Base-by-base conservation (phyloP, 2,113 vertebrate genomes). In the Erpornis zantholeuca region DNA sequence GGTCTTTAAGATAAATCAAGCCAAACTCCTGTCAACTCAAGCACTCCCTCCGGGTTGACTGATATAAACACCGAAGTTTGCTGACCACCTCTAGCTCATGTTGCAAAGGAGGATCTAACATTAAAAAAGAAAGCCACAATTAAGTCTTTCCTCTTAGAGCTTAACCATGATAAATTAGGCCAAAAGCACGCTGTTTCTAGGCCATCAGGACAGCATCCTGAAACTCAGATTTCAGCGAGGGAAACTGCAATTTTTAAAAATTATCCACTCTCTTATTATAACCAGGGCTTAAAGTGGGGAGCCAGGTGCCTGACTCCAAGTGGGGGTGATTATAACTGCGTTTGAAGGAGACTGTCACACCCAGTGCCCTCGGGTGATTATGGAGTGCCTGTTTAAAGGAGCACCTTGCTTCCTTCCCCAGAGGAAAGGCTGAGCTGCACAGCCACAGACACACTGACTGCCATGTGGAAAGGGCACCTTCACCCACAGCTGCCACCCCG, bases 1-100 rank as follows among this genome's bases (percentile, higher is more conserved):
- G 49, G 40, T 77, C 72, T 78, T 88, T 36, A 64, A 66, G 80
- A 75, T 85, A 50, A 92, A 90, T 82, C 72, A 90, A 95, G 61
- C 44, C 82, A 93, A 88, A 24, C 36, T 82, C 72, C 90, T 82
- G 56, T 49, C 85, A 97, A 2, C 36, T 82, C 64, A 96, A 96
- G 80, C 56, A 69, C 60, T 93, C 96, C 94, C 92, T 71, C 82
- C 9, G 72, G 93, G 66, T 90, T 3, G 0, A 56, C 27, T 8
- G 16, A 42, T n/a, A 18, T 0, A 81, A 93, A 29, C 56, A 71
- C 38, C 2, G 18, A 40, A 21, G 47, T 59, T 60, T 70, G 35
- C 68, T 87, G 71, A 66, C 27, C 71, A 52, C 33, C 78, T 91
- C 85, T 1, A 90, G 85, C 68, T 91, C 38, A 2, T 7, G 5